phyloP scores from a whole-genome alignment of 2,797 vertebrate species.

The Brachyalestes nurse region DNA sequence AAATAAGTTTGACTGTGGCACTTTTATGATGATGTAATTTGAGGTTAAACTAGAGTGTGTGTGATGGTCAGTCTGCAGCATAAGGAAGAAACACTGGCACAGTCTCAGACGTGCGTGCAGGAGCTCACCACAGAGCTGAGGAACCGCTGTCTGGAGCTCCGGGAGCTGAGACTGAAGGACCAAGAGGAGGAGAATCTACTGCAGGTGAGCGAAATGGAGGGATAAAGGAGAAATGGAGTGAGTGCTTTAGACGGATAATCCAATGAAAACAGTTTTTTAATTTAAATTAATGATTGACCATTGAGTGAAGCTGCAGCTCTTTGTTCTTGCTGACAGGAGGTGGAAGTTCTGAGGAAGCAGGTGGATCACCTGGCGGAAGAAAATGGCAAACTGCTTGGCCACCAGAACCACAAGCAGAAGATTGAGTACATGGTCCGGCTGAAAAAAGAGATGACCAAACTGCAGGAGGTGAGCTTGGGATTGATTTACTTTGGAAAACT shows the following conservation, averaged over 20 bases:
- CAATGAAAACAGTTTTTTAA: too few relatives aligned
- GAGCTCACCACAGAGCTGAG: slow-evolving; percentile 79
- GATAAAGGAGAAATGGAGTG: neutral
- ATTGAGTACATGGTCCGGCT: slow-evolving; percentile 95
- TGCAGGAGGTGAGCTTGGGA: slow-evolving; percentile 82
- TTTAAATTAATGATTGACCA: too few relatives aligned
- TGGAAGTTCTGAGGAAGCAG: slow-evolving; percentile 86
- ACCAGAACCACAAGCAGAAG: slow-evolving; percentile 93
- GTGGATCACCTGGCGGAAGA: slow-evolving; percentile 87
- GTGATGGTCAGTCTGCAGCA: slow-evolving; percentile 65
- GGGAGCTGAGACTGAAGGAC: slow-evolving; percentile 66
- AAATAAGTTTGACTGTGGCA: neutral
- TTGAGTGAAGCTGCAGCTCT: neutral
- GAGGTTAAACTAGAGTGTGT: neutral
- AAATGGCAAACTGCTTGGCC: slow-evolving; percentile 93
- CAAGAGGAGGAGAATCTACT: slow-evolving; percentile 73
- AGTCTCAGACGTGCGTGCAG: slow-evolving; percentile 80
- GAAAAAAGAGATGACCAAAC: slow-evolving; percentile 89
- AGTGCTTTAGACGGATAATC: too few relatives aligned
- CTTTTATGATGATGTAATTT: neutral
- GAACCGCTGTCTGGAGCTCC: slow-evolving; percentile 77
- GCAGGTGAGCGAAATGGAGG: slow-evolving; percentile 66
- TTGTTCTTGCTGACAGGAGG: slow-evolving; percentile 76
- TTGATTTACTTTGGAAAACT: neutral
- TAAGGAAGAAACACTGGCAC: slow-evolving; percentile 69